These are phyloP conservation scores for Pomatostomus ruficeps DNA, from an alignment of 2,113 vertebrate species.

Conservation along the genomic window DNA sequence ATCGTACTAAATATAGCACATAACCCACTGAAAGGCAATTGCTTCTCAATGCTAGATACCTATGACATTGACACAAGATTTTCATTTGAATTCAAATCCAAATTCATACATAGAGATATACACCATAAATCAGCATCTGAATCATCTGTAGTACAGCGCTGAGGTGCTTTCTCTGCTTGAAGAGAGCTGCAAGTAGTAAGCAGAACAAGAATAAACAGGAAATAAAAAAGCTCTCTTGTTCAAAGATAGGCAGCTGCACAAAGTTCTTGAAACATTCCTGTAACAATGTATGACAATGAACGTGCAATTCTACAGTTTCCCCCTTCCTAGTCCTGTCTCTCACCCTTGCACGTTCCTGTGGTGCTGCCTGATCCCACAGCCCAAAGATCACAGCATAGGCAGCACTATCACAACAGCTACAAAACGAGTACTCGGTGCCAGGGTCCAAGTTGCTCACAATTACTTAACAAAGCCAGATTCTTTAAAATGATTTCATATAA, in stretches of 20 bases:
- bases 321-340: background rate
- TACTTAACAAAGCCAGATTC: background rate
- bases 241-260: background rate
- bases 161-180: background rate
- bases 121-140: background rate
- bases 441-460: background rate
- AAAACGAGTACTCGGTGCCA: accelerated
- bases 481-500: background rate
- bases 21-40: background rate
- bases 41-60: background rate
- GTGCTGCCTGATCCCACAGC: accelerated
- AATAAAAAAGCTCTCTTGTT: background rate
- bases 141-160: background rate
- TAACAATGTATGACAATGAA: background rate
- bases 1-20: background rate
- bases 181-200: background rate
- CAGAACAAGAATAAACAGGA: background rate
- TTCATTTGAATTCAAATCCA: background rate
- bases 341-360: accelerated
- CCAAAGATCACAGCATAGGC: background rate
- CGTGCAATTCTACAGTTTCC: background rate
- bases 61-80: background rate
- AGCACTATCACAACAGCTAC: background rate
- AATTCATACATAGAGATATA: background rate
- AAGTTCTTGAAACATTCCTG: background rate